Conservation (phyloP, 92 coral and sea anemone species). For the Porites lobata region DNA sequence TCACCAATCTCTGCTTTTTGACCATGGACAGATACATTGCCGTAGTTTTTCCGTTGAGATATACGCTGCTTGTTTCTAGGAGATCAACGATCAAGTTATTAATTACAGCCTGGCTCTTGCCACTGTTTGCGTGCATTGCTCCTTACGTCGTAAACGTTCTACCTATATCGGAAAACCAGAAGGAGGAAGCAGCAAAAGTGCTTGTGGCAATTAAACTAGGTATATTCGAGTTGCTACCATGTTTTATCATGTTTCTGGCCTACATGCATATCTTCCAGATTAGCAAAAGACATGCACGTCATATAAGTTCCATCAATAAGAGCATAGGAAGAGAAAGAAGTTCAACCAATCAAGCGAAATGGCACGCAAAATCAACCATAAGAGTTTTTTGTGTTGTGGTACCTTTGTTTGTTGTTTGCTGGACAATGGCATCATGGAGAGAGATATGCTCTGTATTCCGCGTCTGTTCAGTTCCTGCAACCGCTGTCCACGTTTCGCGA, state of each 20-base stretch:
- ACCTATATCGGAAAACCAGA: conserved; percentile 22
- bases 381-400: conserved; percentile 70
- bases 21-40: conserved; percentile 74
- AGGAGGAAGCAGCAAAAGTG: conserved; percentile 14
- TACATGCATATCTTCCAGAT: conserved; percentile 72
- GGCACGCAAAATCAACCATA: conserved; percentile 55
- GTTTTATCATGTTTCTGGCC: conserved; percentile 46
- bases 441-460: conserved; percentile 46
- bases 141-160: conserved; percentile 36
- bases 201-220: conserved; percentile 42
- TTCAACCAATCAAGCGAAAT: conserved; percentile 13
- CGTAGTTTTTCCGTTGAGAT: conserved; percentile 60
- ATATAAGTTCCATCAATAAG: conserved; percentile 48
- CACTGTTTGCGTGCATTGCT: conserved; percentile 26
- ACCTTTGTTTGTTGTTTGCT: conserved; percentile 72
- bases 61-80: conserved; percentile 40
- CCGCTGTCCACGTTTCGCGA: conserved; percentile 64
- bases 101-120: conserved; percentile 63
- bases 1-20: conserved; percentile 63
- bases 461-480: conserved; percentile 47
- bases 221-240: conserved; percentile 59
- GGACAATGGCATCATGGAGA: conserved; percentile 67
- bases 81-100: conserved; percentile 46
- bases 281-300: conserved; percentile 59
- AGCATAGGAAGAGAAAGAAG: conserved; percentile 32